These are phyloP conservation scores for Rhopilema esculentum DNA, from an alignment of 30 jellyfish, hydroid and myxozoan genomes.

Conservation along the genomic window DNA sequence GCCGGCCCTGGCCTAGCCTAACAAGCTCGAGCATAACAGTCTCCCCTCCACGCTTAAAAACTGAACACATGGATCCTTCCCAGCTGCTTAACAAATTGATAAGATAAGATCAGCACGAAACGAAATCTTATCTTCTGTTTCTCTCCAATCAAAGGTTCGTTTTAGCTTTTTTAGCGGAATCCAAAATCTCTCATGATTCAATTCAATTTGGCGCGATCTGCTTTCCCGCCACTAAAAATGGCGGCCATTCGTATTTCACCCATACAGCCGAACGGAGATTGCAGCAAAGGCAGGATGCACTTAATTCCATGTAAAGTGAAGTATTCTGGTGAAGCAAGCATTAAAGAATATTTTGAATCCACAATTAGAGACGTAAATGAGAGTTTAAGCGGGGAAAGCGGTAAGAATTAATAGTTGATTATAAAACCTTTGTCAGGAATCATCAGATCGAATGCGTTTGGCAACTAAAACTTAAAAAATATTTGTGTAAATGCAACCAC, in stretches of 20 bases:
- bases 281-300: conserved; percentile 28
- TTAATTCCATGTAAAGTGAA: conserved; percentile 74
- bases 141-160: too few species aligned
- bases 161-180: background rate
- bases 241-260: conserved; percentile 53
- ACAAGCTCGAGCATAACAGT: too few species aligned
- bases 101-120: too few species aligned
- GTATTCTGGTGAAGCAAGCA: conserved; percentile 79
- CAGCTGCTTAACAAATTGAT: too few species aligned
- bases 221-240: background rate
- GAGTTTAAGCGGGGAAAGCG: background rate
- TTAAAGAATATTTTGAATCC: conserved; percentile 53
- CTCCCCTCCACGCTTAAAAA: too few species aligned
- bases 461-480: too few species aligned
- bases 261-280: background rate
- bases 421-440: too few species aligned
- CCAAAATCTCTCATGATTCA: background rate
- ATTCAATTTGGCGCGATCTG: background rate
- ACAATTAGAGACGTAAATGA: conserved; percentile 2
- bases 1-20: too few species aligned
- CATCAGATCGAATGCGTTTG: too few species aligned
- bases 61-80: too few species aligned
- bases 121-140: too few species aligned
- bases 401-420: background rate
- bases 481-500: too few species aligned